phyloP scores from a whole-genome alignment of 2,797 vertebrate genomes.

The Danio albolineatus region DNA sequence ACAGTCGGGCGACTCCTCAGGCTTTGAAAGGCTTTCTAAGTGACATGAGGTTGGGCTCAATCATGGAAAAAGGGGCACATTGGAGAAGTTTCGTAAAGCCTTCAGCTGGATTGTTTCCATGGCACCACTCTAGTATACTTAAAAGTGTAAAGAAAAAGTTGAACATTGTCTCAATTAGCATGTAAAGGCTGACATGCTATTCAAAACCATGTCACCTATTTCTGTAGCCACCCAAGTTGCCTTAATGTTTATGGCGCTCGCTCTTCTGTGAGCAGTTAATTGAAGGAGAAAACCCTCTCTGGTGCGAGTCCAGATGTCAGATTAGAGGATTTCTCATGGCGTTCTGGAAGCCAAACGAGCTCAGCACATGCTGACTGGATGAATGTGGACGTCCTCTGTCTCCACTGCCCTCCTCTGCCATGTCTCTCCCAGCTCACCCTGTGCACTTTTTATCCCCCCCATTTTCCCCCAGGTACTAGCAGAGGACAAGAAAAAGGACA shows the following conservation, averaged over 20 bases:
- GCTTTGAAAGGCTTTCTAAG: conserved; percentile 56
- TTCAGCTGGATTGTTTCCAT: conserved; percentile 57
- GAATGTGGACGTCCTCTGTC: conserved; percentile 38
- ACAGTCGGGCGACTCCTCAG: conserved; percentile 52
- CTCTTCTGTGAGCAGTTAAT: conserved; percentile 20
- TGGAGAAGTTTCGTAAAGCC: conserved; percentile 33
- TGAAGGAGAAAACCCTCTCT: conserved; percentile 26
- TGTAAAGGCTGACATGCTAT: conserved; percentile 47
- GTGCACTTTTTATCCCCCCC: conserved; percentile 24
- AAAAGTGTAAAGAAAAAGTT: conserved; percentile 39
- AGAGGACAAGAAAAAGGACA: conserved; percentile 76
- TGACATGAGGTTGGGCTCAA: conserved; percentile 52
- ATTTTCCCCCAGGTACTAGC: conserved; percentile 75
- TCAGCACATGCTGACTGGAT: conserved; percentile 34
- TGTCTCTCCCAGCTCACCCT: conserved; percentile 33
- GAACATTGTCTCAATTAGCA: conserved; percentile 39
- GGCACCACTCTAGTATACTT: conserved; percentile 44
- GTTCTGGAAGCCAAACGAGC: conserved; percentile 10
- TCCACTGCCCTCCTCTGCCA: conserved; percentile 48
- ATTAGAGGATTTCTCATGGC: conserved; percentile 25
- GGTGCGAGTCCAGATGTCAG: conserved; percentile 36
- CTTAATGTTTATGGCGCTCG: background rate
- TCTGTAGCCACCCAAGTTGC: background rate
- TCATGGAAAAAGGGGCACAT: conserved; percentile 32
- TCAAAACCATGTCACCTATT: conserved; percentile 36